These are phyloP conservation scores for Tetragonula clypearis DNA, from an alignment of 1,140 invertebrate genomes.

Conservation along the genomic window DNA sequence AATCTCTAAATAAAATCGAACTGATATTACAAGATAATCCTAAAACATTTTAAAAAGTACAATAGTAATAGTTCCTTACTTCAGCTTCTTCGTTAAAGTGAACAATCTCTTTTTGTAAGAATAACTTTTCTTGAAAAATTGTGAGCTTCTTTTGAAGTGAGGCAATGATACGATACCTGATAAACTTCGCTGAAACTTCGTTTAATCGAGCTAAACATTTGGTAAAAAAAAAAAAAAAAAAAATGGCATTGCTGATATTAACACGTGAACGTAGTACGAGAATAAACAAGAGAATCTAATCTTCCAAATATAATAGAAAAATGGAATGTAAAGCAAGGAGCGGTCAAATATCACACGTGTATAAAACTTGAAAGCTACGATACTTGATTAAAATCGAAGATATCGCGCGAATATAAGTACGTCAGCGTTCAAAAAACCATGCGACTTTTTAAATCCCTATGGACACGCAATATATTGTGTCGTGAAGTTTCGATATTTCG, in stretches of 20 bases:
- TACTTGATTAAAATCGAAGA: background rate
- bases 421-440: background rate
- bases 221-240: background rate
- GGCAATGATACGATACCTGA: too few relatives aligned
- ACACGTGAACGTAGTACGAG: background rate
- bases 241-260: background rate
- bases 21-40: too few relatives aligned
- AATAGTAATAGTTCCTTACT: background rate
- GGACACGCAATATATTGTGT: background rate
- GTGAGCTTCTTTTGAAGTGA: rapidly evolving
- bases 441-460: background rate
- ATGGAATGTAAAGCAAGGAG: slow-evolving; percentile 31
- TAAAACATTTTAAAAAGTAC: background rate
- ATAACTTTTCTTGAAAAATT: background rate
- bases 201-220: background rate
- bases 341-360: slow-evolving; percentile 6
- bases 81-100: background rate
- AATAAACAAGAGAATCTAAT: slow-evolving; percentile 22
- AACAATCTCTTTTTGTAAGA: background rate
- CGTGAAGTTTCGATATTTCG: background rate
- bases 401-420: background rate
- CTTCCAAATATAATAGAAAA: slow-evolving; percentile 28
- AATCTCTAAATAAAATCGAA: too few relatives aligned
- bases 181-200: too few relatives aligned
- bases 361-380: slow-evolving; percentile 8